Percentiles rank a stretch among this genome's conserved stretches.
phyloP scores from a whole-genome alignment of 1,140 invertebrate species.

The Mercenaria mercenaria region DNA sequence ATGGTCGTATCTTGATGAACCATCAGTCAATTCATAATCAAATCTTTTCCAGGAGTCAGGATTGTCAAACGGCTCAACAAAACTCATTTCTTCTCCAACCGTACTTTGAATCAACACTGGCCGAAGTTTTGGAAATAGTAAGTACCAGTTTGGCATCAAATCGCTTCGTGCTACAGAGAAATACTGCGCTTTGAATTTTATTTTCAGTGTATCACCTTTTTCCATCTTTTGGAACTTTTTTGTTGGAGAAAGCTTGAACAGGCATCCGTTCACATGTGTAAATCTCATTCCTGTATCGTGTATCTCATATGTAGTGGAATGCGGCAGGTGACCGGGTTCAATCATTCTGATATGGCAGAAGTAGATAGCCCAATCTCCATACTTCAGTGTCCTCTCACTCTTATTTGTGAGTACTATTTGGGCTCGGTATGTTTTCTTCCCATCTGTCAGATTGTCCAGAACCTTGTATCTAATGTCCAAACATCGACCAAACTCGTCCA shows the following conservation, averaged over 20 bases:
- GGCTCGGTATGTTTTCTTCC: conserved; percentile 67
- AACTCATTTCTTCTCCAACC: conserved; percentile 76
- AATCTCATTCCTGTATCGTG: conserved; percentile 66
- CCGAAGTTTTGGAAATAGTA: conserved; percentile 64
- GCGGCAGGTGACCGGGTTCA: conserved; percentile 73
- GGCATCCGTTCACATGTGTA: conserved; percentile 75
- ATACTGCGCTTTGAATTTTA: conserved; percentile 73
- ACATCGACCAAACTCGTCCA: conserved; percentile 39
- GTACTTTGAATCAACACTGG: conserved; percentile 75
- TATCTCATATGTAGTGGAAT: conserved; percentile 62
- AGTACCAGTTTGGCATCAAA: conserved; percentile 77
- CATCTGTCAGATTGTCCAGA: conserved; percentile 75
- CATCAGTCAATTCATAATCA: conserved; percentile 72
- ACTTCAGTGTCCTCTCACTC: conserved; percentile 59
- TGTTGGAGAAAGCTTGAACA: conserved; percentile 75
- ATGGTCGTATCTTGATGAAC: conserved; percentile 69
- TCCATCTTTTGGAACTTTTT: conserved; percentile 70
- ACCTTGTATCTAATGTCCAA: conserved; percentile 60
- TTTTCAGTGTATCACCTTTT: conserved; percentile 67
- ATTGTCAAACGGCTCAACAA: conserved; percentile 77
- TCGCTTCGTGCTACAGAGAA: conserved; percentile 76
- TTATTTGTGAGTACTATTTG: conserved; percentile 78
- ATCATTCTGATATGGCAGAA: conserved; percentile 78
- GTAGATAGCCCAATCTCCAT: conserved; percentile 76
- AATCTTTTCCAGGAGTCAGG: conserved; percentile 77